These are phyloP conservation scores for Nematostella vectensis DNA, from an alignment of 92 coral and sea anemone species.

Conservation along the genomic window DNA sequence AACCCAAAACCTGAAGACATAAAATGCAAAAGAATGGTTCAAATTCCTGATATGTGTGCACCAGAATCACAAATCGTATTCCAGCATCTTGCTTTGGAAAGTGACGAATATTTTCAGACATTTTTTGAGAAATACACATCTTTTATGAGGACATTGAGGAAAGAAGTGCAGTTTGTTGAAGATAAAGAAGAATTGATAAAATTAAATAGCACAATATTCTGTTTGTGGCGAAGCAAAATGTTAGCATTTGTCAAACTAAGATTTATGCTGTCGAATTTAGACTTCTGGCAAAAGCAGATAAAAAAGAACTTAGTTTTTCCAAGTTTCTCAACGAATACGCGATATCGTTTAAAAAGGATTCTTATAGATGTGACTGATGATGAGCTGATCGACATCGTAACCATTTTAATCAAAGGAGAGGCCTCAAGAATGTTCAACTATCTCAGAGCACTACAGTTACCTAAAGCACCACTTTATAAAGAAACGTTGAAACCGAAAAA, in stretches of 20 bases:
- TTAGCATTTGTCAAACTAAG: conserved; percentile 1
- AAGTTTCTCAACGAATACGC: conserved; percentile 1
- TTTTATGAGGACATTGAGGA: no score
- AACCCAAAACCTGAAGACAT: no score
- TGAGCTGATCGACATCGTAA: conserved; percentile 6
- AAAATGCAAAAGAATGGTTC: no score
- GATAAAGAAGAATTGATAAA: no score
- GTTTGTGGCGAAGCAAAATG: conserved; percentile 5
- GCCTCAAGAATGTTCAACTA: conserved; percentile 6
- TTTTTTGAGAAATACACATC: no score
- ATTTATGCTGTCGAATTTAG: conserved; percentile 8
- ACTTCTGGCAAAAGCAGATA: conserved; percentile 20
- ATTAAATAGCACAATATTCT: no score
- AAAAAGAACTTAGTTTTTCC: conserved; percentile 6
- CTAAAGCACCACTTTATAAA: conserved; percentile 16
- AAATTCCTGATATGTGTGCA: no score
- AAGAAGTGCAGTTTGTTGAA: no score
- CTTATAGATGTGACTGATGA: conserved; percentile 6
- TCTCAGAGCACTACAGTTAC: conserved; percentile 8
- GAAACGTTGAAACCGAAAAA: no score
- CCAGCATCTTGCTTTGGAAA: no score
- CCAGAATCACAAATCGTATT: no score
- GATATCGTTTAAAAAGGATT: conserved; percentile 3
- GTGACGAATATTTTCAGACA: no score
- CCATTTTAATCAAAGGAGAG: background rate